A percentile compares a stretch with the other conserved stretches of the same genome.
phyloP scores from a whole-genome alignment of 2,113 vertebrate genomes.

The Synodontis membranacea region DNA sequence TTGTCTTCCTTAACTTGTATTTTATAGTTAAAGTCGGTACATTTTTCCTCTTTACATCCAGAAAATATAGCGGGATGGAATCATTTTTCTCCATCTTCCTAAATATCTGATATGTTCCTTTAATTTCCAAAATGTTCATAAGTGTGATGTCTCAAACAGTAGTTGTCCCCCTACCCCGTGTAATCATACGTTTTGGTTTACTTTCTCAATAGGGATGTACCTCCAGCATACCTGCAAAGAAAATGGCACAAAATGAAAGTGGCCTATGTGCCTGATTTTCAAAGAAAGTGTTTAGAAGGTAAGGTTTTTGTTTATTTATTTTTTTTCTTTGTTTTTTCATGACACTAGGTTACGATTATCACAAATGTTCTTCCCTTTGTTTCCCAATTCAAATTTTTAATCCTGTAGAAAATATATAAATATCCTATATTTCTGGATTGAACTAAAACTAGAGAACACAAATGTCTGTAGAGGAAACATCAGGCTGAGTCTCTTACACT shows the following conservation, averaged over 20 bases:
- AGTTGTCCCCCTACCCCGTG: too few species aligned
- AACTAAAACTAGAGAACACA: neutral
- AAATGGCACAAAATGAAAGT: constrained; percentile 65
- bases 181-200: neutral
- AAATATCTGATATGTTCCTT: too few species aligned
- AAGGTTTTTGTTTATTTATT: constrained; percentile 35
- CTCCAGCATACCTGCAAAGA: constrained; percentile 62
- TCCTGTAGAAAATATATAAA: neutral
- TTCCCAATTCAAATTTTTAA: too few species aligned
- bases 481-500: neutral
- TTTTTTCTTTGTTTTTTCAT: neutral
- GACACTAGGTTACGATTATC: neutral
- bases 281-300: constrained; percentile 60
- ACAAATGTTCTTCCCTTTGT: neutral
- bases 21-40: too few species aligned
- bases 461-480: neutral
- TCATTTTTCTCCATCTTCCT: too few species aligned
- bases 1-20: too few species aligned
- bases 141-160: neutral
- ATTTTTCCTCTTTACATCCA: too few species aligned
- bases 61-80: too few species aligned
- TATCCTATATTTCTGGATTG: neutral
- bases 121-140: too few species aligned
- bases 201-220: constrained; percentile 56
- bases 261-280: constrained; percentile 62